phyloP scores from a whole-genome alignment of 2,888 invertebrate genomes.

The Aleiodes leptofemur region DNA sequence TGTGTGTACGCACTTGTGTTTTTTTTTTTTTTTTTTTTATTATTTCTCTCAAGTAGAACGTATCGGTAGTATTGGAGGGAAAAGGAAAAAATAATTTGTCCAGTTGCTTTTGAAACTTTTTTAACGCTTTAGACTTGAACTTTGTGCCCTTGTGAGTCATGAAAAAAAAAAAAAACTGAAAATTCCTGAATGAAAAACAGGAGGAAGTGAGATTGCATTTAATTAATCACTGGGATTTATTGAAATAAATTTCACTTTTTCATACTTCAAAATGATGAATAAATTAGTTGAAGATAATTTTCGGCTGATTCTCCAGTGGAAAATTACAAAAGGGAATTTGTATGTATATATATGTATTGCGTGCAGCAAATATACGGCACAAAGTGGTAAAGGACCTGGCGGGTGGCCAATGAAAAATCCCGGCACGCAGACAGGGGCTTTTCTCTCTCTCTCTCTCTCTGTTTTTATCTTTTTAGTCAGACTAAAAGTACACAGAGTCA shows the following conservation, averaged over 20 bases:
- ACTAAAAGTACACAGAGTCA: conserved; percentile 45
- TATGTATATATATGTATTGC: conserved; percentile 22
- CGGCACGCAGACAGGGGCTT: conserved; percentile 51
- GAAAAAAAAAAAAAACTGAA: not conserved
- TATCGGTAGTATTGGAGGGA: not conserved
- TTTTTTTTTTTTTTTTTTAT: conserved; percentile 3
- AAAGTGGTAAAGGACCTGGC: conserved; percentile 48
- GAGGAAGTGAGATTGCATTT: not conserved
- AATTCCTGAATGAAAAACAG: too few species aligned
- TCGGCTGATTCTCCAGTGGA: conserved; percentile 5
- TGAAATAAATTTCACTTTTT: not conserved
- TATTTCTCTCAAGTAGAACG: not conserved
- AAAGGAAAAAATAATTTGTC: not conserved
- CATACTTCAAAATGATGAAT: not conserved
- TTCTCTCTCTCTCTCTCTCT: conserved; percentile 33
- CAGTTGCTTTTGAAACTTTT: not conserved
- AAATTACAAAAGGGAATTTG: conserved; percentile 46
- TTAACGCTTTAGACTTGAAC: not conserved
- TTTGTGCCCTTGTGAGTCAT: not conserved
- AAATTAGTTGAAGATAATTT: not conserved
- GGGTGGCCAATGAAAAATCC: conserved; percentile 52
- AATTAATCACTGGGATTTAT: not conserved
- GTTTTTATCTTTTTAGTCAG: conserved; percentile 43
- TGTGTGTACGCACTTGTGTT: conserved; percentile 30
- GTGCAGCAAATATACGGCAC: not conserved